Percentiles rank a stretch among this genome's conserved stretches.
Conservation (phyloP, 2,888 invertebrate genomes). For the Strigamia transsilvanica region DNA sequence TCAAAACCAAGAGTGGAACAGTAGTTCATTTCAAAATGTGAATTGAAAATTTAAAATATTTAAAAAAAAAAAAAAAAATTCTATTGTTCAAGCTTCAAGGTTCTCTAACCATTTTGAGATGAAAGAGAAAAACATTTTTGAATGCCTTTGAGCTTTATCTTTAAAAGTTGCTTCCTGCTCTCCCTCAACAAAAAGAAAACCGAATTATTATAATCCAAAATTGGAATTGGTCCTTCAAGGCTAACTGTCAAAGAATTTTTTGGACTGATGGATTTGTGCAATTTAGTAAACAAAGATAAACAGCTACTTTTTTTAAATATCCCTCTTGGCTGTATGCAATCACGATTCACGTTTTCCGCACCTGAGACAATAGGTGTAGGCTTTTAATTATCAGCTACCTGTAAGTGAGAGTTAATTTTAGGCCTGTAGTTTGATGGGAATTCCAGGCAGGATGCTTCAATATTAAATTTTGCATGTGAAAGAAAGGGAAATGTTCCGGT, state of each 20-base stretch:
- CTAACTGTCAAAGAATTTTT: background rate
- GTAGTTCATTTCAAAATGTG: slow-evolving; percentile 6
- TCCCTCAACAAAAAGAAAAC: slow-evolving; percentile 34
- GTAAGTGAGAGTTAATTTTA: slow-evolving; percentile 11
- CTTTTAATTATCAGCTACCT: slow-evolving; percentile 1
- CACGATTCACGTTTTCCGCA: slow-evolving; percentile 23
- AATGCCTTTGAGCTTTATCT: slow-evolving; percentile 21
- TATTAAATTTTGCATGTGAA: slow-evolving; percentile 33
- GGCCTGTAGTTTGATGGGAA: slow-evolving; percentile 29
- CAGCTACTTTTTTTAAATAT: background rate
- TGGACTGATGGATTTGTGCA: background rate
- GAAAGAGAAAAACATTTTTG: slow-evolving; percentile 11
- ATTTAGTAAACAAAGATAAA: slow-evolving; percentile 25
- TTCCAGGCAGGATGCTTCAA: background rate
- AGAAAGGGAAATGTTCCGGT: background rate
- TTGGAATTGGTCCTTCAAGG: slow-evolving; percentile 15
- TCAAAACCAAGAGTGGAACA: slow-evolving; percentile 28
- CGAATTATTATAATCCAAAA: slow-evolving; percentile 30
- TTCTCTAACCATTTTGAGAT: slow-evolving; percentile 29
- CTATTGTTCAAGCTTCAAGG: slow-evolving; percentile 37
- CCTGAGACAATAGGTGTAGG: slow-evolving; percentile 32
- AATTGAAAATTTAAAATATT: background rate
- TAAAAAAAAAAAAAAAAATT: background rate
- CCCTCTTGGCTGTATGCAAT: background rate
- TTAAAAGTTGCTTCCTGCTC: slow-evolving; percentile 47